Percentiles rank a stretch among this genome's conserved stretches.
These are phyloP conservation scores for Rhipidura dahli DNA, from an alignment of 2,113 vertebrate species.

Conservation along the genomic window DNA sequence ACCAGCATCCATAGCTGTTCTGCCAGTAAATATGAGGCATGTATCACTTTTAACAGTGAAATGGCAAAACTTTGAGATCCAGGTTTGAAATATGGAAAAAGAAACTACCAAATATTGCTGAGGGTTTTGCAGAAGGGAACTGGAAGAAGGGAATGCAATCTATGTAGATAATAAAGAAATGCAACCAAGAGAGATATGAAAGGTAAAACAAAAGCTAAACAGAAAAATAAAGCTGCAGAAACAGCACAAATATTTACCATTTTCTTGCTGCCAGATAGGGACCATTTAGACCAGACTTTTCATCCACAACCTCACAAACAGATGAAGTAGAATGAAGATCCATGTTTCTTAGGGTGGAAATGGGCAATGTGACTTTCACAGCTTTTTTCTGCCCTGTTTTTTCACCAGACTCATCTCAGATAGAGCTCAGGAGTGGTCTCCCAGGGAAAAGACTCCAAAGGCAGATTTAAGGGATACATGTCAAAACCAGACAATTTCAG, in stretches of 20 bases:
- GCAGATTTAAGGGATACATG: not conserved
- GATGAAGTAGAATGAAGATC: not conserved
- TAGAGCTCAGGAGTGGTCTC: not conserved
- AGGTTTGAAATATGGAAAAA: not conserved
- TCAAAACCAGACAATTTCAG: too few species aligned
- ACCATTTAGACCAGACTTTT: not conserved
- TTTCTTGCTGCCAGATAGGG: not conserved
- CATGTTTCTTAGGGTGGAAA: not conserved
- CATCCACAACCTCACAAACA: not conserved
- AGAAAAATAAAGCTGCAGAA: not conserved
- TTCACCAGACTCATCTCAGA: not conserved
- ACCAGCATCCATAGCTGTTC: not conserved
- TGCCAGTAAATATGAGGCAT: not conserved
- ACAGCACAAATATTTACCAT: not conserved
- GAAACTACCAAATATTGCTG: not conserved
- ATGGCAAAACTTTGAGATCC: not conserved
- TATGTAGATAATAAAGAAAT: not conserved
- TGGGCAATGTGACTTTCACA: not conserved
- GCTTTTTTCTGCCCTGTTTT: not conserved
- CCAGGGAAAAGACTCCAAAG: not conserved
- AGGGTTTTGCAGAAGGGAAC: not conserved
- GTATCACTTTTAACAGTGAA: not conserved
- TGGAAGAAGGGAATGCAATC: not conserved
- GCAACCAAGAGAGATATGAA: not conserved
- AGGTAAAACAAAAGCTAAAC: not conserved